Evolutionary conservation across 53 echinoderm and acorn worm species (phyloP).

Genomic region (Apostichopus leukothele): DNA sequence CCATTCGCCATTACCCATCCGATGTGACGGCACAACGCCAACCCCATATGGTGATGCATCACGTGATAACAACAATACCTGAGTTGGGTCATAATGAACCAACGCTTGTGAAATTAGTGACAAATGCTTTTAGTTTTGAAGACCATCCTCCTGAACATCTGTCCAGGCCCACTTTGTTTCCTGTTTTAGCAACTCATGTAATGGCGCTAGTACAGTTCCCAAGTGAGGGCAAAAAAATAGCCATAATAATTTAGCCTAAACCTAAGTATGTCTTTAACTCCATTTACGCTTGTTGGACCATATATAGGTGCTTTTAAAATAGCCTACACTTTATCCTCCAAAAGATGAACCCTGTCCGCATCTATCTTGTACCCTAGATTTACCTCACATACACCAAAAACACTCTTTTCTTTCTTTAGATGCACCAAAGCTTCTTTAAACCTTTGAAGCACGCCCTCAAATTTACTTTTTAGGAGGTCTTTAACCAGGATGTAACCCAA

Average conservation of each 20-base stretch:
- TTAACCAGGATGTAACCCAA: constrained; percentile 45
- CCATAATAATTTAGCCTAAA: constrained; percentile 26
- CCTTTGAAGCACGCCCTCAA: constrained; percentile 36
- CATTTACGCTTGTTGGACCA: constrained; percentile 9
- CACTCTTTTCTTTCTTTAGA: constrained; percentile 50
- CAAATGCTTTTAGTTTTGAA: constrained; percentile 47
- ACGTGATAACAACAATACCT: neutral
- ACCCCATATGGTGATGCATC: constrained; percentile 59
- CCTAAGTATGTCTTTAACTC: constrained; percentile 21
- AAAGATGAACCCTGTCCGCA: constrained; percentile 36
- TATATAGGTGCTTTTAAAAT: constrained; percentile 40
- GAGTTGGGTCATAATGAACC: constrained; percentile 10
- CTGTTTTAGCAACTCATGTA: constrained; percentile 41
- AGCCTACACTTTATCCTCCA: constrained; percentile 41
- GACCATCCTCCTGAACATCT: constrained; percentile 24
- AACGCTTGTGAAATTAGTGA: constrained; percentile 6
- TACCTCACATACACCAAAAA: constrained; percentile 35
- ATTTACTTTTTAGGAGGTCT: neutral
- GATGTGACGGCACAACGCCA: constrained; percentile 59
- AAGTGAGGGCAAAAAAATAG: constrained; percentile 40
- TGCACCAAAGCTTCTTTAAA: constrained; percentile 38
- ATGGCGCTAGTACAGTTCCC: constrained; percentile 31
- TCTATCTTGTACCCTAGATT: constrained; percentile 55
- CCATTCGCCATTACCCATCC: constrained; percentile 47
- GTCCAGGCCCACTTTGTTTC: constrained; percentile 36